These are phyloP conservation scores for Lepidostoma basale DNA, from an alignment of 1,140 invertebrate species.

Conservation along the genomic window DNA sequence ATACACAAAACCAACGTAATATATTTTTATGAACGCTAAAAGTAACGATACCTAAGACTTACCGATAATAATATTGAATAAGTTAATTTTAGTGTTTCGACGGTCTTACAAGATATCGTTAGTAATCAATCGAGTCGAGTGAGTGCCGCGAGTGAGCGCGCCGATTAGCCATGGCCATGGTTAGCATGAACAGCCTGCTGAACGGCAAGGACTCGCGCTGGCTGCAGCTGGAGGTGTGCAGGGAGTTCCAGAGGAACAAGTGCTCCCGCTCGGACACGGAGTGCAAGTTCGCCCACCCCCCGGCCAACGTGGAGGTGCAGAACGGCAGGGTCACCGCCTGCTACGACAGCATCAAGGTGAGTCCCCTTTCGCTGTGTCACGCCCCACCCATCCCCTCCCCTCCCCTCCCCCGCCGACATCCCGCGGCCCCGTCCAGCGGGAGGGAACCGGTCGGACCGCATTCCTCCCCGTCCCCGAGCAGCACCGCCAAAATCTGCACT, in stretches of 20 bases:
- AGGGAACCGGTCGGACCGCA: background rate
- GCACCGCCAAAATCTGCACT: no score
- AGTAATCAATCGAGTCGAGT: constrained; percentile 1
- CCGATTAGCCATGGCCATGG: constrained; percentile 77
- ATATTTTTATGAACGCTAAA: constrained; percentile 45
- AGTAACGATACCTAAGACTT: constrained; percentile 37
- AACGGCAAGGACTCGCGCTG: constrained; percentile 99
- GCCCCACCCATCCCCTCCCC: no score
- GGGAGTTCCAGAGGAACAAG: constrained; percentile 99
- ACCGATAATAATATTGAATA: constrained; percentile 25
- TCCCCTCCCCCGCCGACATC: background rate
- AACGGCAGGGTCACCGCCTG: constrained; percentile 99
- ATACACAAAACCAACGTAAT: constrained; percentile 35
- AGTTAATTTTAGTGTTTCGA: constrained; percentile 22
- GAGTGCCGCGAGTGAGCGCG: background rate
- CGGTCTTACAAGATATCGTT: constrained; percentile 5
- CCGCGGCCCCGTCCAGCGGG: no score
- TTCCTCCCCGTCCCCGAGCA: background rate
- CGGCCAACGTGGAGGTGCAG: constrained; percentile 98
- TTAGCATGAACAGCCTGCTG: constrained; percentile 95
- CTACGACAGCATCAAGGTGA: constrained; percentile 99
- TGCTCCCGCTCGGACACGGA: constrained; percentile 98
- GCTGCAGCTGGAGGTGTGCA: constrained; percentile 99
- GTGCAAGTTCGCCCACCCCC: constrained; percentile 99
- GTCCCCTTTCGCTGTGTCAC: constrained; percentile 48